These are phyloP conservation scores for Chrysina gloriosa DNA, from an alignment of 2,888 invertebrate species.

Conservation along the genomic window DNA sequence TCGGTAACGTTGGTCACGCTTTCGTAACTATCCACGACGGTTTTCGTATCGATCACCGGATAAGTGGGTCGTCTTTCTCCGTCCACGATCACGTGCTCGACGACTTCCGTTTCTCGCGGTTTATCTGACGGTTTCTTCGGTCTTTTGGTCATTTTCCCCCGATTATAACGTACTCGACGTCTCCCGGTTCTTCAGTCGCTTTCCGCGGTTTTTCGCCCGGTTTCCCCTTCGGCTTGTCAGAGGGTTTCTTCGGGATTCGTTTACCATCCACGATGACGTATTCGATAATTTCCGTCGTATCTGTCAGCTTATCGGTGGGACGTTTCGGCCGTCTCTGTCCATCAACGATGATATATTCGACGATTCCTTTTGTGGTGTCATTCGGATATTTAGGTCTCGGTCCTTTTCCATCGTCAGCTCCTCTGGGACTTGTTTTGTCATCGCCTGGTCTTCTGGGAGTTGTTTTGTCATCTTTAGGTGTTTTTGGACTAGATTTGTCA, in stretches of 20 bases:
- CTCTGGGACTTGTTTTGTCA: conserved; percentile 3
- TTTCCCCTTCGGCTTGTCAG: conserved; percentile 47
- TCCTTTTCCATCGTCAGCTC: conserved; percentile 6
- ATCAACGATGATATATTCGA: too few relatives aligned
- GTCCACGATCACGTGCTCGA: conserved; percentile 32
- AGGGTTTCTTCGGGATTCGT: conserved; percentile 44
- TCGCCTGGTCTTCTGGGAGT: not conserved
- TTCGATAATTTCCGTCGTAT: conserved; percentile 48
- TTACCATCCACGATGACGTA: conserved; percentile 41
- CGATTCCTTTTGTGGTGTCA: not conserved
- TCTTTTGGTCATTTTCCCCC: conserved; percentile 24
- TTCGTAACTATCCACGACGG: conserved; percentile 53
- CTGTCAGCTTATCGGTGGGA: not conserved
- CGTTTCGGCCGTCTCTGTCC: too few relatives aligned
- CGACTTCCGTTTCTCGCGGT: not conserved
- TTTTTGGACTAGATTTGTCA: not conserved
- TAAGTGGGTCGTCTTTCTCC: conserved; percentile 36
- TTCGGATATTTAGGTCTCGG: conserved; percentile 1
- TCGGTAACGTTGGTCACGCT: conserved; percentile 53
- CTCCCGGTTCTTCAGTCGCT: conserved; percentile 29
- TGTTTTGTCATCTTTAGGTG: conserved; percentile 3
- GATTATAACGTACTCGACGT: conserved; percentile 27
- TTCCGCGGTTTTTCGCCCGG: conserved; percentile 23
- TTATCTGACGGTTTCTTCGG: not conserved
- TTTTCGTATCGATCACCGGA: conserved; percentile 49